Conservation (phyloP, 2,113 vertebrate species). For the Chloropsis hardwickii region DNA sequence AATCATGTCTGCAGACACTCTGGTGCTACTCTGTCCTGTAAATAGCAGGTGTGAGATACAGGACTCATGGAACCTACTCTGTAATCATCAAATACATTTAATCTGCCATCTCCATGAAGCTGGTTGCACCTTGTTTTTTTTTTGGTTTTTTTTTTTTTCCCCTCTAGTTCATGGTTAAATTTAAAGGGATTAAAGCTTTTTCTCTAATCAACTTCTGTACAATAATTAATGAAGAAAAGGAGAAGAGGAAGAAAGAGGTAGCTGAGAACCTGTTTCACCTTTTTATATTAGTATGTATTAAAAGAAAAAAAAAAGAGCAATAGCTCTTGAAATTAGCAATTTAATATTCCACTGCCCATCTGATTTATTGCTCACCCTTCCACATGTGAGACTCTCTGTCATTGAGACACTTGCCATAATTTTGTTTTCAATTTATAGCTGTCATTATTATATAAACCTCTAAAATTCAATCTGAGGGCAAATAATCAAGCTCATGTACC, state of each 20-base stretch:
- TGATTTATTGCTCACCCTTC: conserved; percentile 49
- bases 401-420: conserved; percentile 22
- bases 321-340: conserved; percentile 56
- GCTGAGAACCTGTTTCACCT: neutral
- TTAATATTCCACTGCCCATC: conserved; percentile 55
- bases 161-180: neutral
- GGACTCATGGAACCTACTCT: neutral
- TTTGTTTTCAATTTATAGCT: conserved; percentile 47
- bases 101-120: neutral
- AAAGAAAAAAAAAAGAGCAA: neutral
- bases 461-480: conserved; percentile 62
- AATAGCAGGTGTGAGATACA: neutral
- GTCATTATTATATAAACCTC: conserved; percentile 47
- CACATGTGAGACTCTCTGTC: conserved; percentile 13
- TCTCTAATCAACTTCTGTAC: neutral
- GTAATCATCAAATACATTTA: conserved; percentile 18
- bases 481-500: conserved; percentile 34
- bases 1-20: conserved; percentile 16
- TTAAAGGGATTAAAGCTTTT: neutral
- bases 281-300: conserved; percentile 19
- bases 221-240: neutral
- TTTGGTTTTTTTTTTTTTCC: neutral
- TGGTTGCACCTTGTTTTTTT: neutral
- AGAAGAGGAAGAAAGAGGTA: neutral
- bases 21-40: neutral